These are phyloP conservation scores for Stomatorhinus walkeri DNA, from an alignment of 2,797 vertebrate genomes.

Conservation along the genomic window DNA sequence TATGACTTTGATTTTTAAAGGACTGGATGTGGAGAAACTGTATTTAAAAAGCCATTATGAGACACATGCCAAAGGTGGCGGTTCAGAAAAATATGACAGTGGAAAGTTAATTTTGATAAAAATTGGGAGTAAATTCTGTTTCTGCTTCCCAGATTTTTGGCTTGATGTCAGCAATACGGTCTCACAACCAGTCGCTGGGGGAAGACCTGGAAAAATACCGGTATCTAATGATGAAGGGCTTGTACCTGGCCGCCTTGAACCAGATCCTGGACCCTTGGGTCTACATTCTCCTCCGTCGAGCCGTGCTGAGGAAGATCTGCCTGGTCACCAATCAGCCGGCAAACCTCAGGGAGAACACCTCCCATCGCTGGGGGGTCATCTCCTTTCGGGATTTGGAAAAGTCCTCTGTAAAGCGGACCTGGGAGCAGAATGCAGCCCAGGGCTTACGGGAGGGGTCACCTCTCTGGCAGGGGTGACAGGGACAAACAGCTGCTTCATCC, in stretches of 20 bases:
- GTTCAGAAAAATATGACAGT: neutral
- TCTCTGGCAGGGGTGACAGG: neutral
- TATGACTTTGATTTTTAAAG: neutral
- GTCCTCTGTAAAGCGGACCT: conserved; percentile 57
- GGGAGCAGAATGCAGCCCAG: conserved; percentile 22
- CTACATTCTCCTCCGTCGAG: conserved; percentile 79
- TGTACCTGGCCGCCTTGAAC: conserved; percentile 80
- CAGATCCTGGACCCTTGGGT: conserved; percentile 90
- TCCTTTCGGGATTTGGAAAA: conserved; percentile 69
- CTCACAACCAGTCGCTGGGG: conserved; percentile 45
- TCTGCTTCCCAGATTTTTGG: conserved; percentile 63
- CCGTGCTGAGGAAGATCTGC: conserved; percentile 73
- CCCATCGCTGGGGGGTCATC: conserved; percentile 66
- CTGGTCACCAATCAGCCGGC: conserved; percentile 60
- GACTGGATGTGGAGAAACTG: neutral
- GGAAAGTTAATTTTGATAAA: neutral
- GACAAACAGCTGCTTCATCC: neutral
- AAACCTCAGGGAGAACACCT: conserved; percentile 45
- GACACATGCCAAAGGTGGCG: neutral
- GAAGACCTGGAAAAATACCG: conserved; percentile 47
- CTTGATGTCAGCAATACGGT: conserved; percentile 60
- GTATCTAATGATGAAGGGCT: conserved; percentile 64
- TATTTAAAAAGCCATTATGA: neutral
- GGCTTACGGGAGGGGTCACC: no score
- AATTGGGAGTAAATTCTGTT: conserved; percentile 1